Conservation (phyloP, 2,797 vertebrate genomes). For the Tokudaia tokunoshimensis region DNA sequence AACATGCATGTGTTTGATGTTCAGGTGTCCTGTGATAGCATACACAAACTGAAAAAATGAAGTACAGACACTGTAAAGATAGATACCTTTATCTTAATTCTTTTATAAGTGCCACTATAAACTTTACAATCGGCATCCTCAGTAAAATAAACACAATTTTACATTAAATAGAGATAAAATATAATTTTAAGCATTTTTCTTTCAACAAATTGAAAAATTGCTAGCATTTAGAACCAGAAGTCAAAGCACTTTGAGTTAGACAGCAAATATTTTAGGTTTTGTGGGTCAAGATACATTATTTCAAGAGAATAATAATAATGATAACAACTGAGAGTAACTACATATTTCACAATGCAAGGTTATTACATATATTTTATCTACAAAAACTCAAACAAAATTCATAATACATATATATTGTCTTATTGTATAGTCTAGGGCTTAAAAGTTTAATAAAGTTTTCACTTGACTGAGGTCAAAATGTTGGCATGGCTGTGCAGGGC, state of each 20-base stretch:
- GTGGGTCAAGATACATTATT: not conserved
- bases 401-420: not conserved
- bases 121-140: not conserved
- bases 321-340: not conserved
- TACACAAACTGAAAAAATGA: not conserved
- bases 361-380: not conserved
- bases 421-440: no score
- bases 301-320: not conserved
- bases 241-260: not conserved
- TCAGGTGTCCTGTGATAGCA: no score
- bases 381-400: not conserved
- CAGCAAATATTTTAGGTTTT: not conserved
- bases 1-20: not conserved
- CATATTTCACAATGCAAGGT: not conserved
- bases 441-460: not conserved
- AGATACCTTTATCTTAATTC: not conserved
- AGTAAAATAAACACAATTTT: not conserved
- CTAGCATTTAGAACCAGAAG: not conserved
- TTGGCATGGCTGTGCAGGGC: not conserved
- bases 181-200: slow-evolving; percentile 17
- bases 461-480: not conserved
- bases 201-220: slow-evolving; percentile 47
- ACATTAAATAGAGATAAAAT: not conserved
- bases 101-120: not conserved
- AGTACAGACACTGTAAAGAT: not conserved